phyloP scores from a whole-genome alignment of 2,888 invertebrate genomes.

The Brenthis hecate region DNA sequence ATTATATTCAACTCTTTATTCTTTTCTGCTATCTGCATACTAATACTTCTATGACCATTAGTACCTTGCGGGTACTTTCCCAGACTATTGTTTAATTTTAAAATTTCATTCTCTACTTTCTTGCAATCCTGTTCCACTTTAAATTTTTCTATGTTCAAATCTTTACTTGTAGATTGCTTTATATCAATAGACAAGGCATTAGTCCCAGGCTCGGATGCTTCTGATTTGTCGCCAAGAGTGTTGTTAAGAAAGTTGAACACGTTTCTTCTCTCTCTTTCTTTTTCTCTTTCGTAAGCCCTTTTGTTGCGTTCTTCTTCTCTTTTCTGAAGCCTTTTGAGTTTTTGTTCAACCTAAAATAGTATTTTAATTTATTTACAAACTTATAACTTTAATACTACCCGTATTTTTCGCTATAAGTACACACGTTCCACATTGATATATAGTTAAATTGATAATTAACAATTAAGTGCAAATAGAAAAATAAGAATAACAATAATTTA shows the following conservation, averaged over 20 bases:
- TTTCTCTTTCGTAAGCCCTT: slow-evolving; percentile 85
- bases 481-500: too few species aligned
- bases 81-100: slow-evolving; percentile 85
- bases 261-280: slow-evolving; percentile 83
- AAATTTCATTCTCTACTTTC: slow-evolving; percentile 85
- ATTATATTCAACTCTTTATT: slow-evolving; percentile 84
- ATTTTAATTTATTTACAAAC: background rate
- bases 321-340: slow-evolving; percentile 84
- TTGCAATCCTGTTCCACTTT: slow-evolving; percentile 88
- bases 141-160: slow-evolving; percentile 88
- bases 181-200: slow-evolving; percentile 53
- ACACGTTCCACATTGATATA: too few species aligned
- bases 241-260: slow-evolving; percentile 91
- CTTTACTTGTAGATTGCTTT: slow-evolving; percentile 83
- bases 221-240: slow-evolving; percentile 74
- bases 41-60: slow-evolving; percentile 83
- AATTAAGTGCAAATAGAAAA: too few species aligned
- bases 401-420: too few species aligned
- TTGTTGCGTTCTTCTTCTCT: slow-evolving; percentile 84
- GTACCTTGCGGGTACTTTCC: slow-evolving; percentile 83
- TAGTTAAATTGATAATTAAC: too few species aligned
- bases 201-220: slow-evolving; percentile 41
- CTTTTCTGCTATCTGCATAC: slow-evolving; percentile 82
- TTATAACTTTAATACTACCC: too few species aligned
- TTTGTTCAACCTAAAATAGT: slow-evolving; percentile 82